Evolutionary conservation across 2,888 invertebrate species (phyloP).

Genomic region (Melanophora roralis): DNA sequence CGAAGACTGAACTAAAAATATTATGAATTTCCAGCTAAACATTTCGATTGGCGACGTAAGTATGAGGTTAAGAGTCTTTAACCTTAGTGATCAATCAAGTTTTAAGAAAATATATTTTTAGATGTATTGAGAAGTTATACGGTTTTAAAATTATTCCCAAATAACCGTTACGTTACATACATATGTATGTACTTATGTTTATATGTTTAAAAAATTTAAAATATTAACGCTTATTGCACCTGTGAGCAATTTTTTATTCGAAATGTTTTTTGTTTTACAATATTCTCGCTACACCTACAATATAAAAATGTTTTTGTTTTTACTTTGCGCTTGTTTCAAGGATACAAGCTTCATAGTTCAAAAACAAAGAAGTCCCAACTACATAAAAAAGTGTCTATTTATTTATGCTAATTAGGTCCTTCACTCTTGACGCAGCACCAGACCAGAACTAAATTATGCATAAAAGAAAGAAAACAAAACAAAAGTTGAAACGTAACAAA

Average conservation of each 20-base stretch:
- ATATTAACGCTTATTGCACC: slow-evolving; percentile 21
- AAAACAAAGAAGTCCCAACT: background rate
- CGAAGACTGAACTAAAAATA: too few relatives aligned
- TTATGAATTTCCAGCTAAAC: too few relatives aligned
- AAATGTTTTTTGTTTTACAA: background rate
- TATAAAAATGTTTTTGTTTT: background rate
- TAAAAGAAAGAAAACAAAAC: slow-evolving; percentile 4
- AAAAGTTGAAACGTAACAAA: slow-evolving; percentile 8
- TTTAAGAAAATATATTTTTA: background rate
- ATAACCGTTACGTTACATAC: slow-evolving; percentile 31
- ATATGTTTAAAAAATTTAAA: slow-evolving; percentile 1
- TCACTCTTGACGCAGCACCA: background rate
- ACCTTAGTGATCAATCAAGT: too few relatives aligned
- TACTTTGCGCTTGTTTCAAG: background rate
- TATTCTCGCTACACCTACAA: slow-evolving; percentile 42
- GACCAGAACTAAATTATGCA: slow-evolving; percentile 57
- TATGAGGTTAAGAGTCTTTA: too few relatives aligned
- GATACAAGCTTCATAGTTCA: background rate
- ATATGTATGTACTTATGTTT: too few relatives aligned
- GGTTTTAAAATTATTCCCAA: background rate
- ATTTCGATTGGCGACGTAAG: too few relatives aligned
- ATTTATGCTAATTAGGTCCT: slow-evolving; percentile 58
- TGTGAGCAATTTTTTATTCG: slow-evolving; percentile 20
- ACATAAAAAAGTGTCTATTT: slow-evolving; percentile 12
- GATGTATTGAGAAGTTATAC: too few relatives aligned